Evolutionary conservation across 2,888 invertebrate genomes (phyloP).

Genomic region (Eupelmus urozonus): DNA sequence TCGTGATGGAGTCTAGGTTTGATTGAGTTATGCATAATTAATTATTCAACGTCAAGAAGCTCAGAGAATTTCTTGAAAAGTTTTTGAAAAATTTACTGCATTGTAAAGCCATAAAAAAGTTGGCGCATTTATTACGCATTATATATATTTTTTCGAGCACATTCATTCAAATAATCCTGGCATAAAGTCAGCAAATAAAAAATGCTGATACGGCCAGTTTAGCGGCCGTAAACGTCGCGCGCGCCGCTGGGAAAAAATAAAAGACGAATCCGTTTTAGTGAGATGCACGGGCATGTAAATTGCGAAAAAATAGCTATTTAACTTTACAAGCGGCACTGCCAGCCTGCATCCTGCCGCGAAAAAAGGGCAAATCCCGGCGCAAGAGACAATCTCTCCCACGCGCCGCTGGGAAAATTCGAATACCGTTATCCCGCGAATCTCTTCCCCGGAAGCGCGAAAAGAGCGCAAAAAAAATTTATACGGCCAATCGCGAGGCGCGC

Average conservation of each 20-base stretch:
- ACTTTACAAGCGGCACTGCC: conserved; percentile 12
- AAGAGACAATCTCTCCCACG: conserved; percentile 16
- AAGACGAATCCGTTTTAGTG: conserved; percentile 11
- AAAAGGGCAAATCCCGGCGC: conserved; percentile 7
- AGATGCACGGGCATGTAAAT: conserved; percentile 44
- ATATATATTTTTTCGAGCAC: background rate
- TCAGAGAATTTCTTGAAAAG: no score
- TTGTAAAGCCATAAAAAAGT: no score
- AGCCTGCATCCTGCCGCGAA: no score
- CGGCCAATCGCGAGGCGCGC: conserved; percentile 47
- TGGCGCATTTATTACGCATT: no score
- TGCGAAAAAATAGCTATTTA: conserved; percentile 33
- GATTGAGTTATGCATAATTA: no score
- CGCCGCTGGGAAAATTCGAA: conserved; percentile 43
- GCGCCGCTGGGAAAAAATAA: background rate
- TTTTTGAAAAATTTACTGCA: no score
- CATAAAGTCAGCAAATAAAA: conserved; percentile 43
- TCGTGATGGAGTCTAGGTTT: no score
- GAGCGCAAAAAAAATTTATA: conserved; percentile 27
- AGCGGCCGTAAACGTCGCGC: conserved; percentile 42
- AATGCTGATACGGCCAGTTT: conserved; percentile 49
- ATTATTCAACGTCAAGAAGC: no score
- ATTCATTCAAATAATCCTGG: conserved; percentile 43
- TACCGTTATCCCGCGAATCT: conserved; percentile 38
- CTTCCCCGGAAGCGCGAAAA: background rate